Percentiles rank a stretch among this genome's conserved stretches.
phyloP scores from a whole-genome alignment of 2,888 invertebrate species.

The Diarsia dahlii region DNA sequence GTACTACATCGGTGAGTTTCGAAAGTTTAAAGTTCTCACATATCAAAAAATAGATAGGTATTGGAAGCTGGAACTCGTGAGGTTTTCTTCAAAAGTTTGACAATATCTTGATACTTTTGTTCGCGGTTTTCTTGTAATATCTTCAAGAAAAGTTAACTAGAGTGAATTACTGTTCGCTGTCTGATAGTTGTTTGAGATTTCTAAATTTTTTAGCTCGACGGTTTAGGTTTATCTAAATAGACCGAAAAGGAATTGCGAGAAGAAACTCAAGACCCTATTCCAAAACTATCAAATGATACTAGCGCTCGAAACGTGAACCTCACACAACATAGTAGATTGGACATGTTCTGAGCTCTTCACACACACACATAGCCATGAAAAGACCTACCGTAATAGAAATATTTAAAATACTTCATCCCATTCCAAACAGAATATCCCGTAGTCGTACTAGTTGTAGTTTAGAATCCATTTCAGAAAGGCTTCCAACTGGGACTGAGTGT shows the following conservation, averaged over 20 bases:
- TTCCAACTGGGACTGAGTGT: conserved; percentile 70
- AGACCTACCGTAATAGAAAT: conserved; percentile 46
- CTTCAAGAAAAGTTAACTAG: conserved; percentile 20
- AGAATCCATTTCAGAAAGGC: conserved; percentile 68
- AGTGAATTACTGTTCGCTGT: conserved; percentile 9
- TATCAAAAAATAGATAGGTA: conserved; percentile 58
- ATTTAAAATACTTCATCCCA: conserved; percentile 57
- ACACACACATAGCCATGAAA: conserved; percentile 22
- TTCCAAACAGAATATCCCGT: conserved; percentile 51
- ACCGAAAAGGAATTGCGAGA: conserved; percentile 17
- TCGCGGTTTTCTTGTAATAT: conserved; percentile 36
- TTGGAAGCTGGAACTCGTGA: conserved; percentile 38
- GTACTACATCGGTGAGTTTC: conserved; percentile 44
- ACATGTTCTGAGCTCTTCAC: conserved; percentile 47
- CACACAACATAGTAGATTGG: conserved; percentile 29
- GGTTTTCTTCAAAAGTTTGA: conserved; percentile 46
- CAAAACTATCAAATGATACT: conserved; percentile 41
- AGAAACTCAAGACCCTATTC: conserved; percentile 43
- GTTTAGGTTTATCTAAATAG: conserved; percentile 17
- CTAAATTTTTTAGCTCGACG: conserved; percentile 13
- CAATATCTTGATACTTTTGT: conserved; percentile 44
- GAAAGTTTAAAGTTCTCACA: conserved; percentile 50
- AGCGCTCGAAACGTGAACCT: conserved; percentile 33
- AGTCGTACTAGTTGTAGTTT: conserved; percentile 58
- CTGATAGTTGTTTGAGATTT: conserved; percentile 12